Conservation (phyloP, 2,888 invertebrate genomes). For the Gisinianus flammeolus region DNA sequence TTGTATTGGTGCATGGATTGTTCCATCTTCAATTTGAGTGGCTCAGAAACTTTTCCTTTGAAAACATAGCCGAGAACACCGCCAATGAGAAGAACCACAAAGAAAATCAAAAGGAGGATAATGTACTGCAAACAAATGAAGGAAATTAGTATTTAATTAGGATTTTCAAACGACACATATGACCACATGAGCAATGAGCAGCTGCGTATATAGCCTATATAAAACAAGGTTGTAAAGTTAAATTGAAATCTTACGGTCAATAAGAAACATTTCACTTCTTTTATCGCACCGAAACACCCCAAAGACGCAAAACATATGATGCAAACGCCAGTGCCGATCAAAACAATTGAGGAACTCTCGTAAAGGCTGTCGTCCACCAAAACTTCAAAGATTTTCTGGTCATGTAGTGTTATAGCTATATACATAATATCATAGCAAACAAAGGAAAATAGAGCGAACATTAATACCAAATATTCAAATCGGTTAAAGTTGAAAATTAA, state of each 20-base stretch:
- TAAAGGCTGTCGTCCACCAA: slow-evolving; percentile 86
- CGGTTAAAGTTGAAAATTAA: neutral
- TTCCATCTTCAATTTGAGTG: slow-evolving; percentile 78
- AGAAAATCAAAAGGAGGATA: slow-evolving; percentile 83
- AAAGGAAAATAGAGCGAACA: neutral
- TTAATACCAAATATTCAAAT: too few species aligned
- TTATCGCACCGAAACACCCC: slow-evolving; percentile 91
- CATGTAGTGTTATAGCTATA: slow-evolving; percentile 75
- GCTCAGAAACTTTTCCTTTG: slow-evolving; percentile 78
- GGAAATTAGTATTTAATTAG: neutral
- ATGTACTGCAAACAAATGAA: slow-evolving; percentile 74
- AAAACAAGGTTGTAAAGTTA: too few species aligned
- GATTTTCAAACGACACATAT: too few species aligned
- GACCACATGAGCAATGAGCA: too few species aligned
- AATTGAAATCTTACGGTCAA: slow-evolving; percentile 79
- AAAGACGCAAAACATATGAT: slow-evolving; percentile 84
- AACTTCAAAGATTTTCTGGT: slow-evolving; percentile 82
- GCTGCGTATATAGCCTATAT: too few species aligned
- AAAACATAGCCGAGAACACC: slow-evolving; percentile 91
- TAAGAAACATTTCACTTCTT: slow-evolving; percentile 91
- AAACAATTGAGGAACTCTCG: slow-evolving; percentile 82
- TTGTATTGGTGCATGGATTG: slow-evolving; percentile 78
- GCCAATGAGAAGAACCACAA: slow-evolving; percentile 87
- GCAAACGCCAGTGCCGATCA: slow-evolving; percentile 80
- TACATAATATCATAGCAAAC: neutral